Evolutionary conservation across 1,140 invertebrate genomes (phyloP).

Genomic region (Zelostemma sp.): DNA sequence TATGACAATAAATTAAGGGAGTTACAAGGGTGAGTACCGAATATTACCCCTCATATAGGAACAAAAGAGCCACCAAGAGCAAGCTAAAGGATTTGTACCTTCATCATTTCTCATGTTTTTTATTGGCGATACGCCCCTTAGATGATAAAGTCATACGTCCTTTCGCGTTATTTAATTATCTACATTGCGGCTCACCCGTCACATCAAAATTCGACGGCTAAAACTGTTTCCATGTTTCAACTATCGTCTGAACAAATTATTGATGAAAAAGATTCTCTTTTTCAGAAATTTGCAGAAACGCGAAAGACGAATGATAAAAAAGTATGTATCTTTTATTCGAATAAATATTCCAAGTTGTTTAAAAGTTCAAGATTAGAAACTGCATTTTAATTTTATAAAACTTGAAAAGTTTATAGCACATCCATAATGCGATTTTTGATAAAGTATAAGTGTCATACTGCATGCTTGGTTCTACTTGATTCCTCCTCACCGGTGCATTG

Average conservation of each 20-base stretch:
- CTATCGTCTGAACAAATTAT: too few species aligned
- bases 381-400: not conserved
- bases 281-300: too few species aligned
- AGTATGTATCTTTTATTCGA: too few species aligned
- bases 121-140: slow-evolving; percentile 3
- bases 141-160: not conserved
- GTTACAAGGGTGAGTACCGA: slow-evolving; percentile 11
- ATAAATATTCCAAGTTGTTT: too few species aligned
- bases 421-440: slow-evolving; percentile 2
- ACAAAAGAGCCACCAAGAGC: slow-evolving; percentile 1
- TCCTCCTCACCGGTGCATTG: slow-evolving; percentile 1
- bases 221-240: too few species aligned
- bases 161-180: slow-evolving; percentile 3
- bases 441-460: not conserved
- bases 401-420: not conserved
- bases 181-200: not conserved
- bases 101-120: slow-evolving; percentile 15
- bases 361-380: too few species aligned
- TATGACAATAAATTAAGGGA: slow-evolving; percentile 2
- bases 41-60: slow-evolving; percentile 4
- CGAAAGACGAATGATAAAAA: too few species aligned
- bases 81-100: not conserved
- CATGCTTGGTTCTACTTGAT: not conserved
- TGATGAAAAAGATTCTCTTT: too few species aligned
- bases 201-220: too few species aligned